These are phyloP conservation scores for Aphis gossypii DNA, from an alignment of 1,140 invertebrate species.

Conservation along the genomic window DNA sequence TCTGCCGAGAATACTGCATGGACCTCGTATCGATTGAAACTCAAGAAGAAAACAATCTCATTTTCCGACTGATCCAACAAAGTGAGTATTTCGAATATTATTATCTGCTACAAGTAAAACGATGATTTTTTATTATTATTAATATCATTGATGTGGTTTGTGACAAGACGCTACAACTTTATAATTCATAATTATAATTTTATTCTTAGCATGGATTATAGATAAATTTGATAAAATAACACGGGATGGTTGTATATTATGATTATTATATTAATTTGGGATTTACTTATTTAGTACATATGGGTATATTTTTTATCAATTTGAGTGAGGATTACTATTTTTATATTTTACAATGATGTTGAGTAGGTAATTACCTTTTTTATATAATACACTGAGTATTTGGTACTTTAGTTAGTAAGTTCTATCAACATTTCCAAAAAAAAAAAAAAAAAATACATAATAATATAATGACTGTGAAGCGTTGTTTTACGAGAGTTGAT, in stretches of 20 bases:
- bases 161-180: not conserved
- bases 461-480: not conserved
- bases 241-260: not conserved
- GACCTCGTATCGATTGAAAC: conserved; percentile 87
- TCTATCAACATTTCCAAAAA: not conserved
- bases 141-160: not conserved
- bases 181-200: conserved; percentile 44
- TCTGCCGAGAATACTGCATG: conserved; percentile 92
- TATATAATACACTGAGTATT: not conserved
- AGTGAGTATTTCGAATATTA: conserved; percentile 67
- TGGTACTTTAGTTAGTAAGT: not conserved
- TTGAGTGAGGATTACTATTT: not conserved
- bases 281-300: not conserved
- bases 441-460: not conserved
- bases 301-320: not conserved
- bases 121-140: not conserved
- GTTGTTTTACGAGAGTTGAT: not conserved
- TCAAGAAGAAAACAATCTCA: conserved; percentile 87
- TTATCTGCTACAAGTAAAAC: not conserved
- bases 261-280: not conserved
- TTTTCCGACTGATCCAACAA: conserved; percentile 84
- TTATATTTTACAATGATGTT: not conserved
- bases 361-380: not conserved
- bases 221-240: not conserved
- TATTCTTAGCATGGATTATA: conserved; percentile 47